Base-by-base conservation (phyloP, 2,888 invertebrate species). In the Maniola hyperantus region DNA sequence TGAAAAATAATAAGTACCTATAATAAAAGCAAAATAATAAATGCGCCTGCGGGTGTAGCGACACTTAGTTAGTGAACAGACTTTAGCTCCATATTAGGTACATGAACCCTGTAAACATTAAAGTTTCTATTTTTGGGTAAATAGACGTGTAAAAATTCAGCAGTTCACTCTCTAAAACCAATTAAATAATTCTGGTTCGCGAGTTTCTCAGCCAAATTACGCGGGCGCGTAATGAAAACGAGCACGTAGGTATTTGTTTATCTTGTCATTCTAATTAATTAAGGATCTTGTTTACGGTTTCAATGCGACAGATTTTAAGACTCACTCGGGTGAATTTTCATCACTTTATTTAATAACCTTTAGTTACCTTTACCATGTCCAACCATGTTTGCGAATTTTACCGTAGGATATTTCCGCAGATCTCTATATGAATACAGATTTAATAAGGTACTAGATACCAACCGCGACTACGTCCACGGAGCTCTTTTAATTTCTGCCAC, bases 181-280 rank as follows among this genome's bases (percentile, higher is more conserved):
- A 33, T 44, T 44, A 42, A 44, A 58, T 59, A 59, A 59, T 48
- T 59, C 46, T 15, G 36, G 36, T 50, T 61, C 39, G 39, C 18
- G 13, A 39, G 11, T 50, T 13, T 39, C 50, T 11, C 39, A 50
- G 26, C n/a, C 20, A 59, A 26, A 20, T 5, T 33, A 15, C 46
- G 59, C 26, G 26, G 15, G 59, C 33, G 42, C 58, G 7, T 60
- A 61, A 61, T 61, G 46, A 61, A 61, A 36, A 50, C 50, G 20
- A 61, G 18, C 63, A 68, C 69, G 70, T 66, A 69, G 70, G 71
- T 67, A 69, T 72, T 73, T 74, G 73, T 74, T 74, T 76, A 61
- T 74, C 72, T 83, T 84, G 82, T 80, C 83, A 79, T 85, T 83
- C 77, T 81, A 83, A 84, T 85, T 68, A 87, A 87, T 87, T 85